Evolutionary conservation across 2,113 vertebrate genomes (phyloP), one percentile per base, ranked within the genome.

Genomic region (Natator depressus): DNA sequence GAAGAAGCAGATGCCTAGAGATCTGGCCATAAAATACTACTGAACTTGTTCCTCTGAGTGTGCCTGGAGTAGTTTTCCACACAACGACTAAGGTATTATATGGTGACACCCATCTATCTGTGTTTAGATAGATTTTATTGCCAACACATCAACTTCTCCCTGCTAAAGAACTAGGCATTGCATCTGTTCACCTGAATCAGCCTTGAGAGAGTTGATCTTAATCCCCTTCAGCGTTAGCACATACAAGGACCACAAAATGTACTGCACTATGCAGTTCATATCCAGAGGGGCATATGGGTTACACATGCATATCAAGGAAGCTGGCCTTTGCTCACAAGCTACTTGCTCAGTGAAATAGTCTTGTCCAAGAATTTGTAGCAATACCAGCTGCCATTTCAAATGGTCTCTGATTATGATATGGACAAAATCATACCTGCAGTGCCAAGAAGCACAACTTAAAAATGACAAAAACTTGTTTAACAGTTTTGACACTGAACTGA

Each of bases 381-480:
- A 24, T 59, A 27, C 46, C 24, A 49, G 51, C 22, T 85, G 46
- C 29, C 69, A 22, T 51, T 76, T 82, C 42, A n/a, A 80, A 35
- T 27, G 10, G 72, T 81, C 29, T 51, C n/a, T 11, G 22, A 53
- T 19, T n/a, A 46, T 46, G 6, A 6, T 1, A 0, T 1, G 5
- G 13, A 0, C n/a, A 29, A 69, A 87, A 47, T 11, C 0, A 0
- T 78, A 50, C 38, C 55, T 59, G 38, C 9, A 29, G 16, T 17
- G 25, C 6, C n/a, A 10, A 38, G 10, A 50, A 82, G 54, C 1
- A 4, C 3, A 17, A 4, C 62, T 89, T 51, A 0, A 62, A 80
- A 72, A 19, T 1, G 0, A 19, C 14, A 54, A 80, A 9, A 1
- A 59, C 84, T 10, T 55, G 2, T 31, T 65, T 27, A 16, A 13